Percentiles rank a stretch among this genome's conserved stretches.
These are phyloP conservation scores for Enteromius unitaeniatus DNA, from an alignment of 2,797 vertebrate genomes.

Conservation along the genomic window DNA sequence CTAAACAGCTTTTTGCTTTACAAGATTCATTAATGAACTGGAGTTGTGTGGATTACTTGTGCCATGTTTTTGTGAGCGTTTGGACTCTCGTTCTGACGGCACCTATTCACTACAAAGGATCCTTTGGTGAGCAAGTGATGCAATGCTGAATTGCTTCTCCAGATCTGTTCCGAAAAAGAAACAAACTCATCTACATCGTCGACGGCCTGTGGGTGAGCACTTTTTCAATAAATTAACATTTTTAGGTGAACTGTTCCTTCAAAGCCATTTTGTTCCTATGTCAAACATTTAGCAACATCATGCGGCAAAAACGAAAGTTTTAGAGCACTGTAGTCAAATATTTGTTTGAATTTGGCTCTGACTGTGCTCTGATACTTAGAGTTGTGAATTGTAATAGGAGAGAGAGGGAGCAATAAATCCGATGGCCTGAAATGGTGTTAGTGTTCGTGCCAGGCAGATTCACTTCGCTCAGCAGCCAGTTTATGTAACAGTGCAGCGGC, in stretches of 20 bases:
- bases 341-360: neutral
- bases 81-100: neutral
- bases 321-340: neutral
- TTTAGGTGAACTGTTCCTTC: neutral
- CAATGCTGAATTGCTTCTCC: neutral
- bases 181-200: neutral
- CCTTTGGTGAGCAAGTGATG: neutral
- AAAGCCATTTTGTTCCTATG: slow-evolving; percentile 14
- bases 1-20: neutral
- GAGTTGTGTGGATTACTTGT: neutral
- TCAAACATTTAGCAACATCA: slow-evolving; percentile 8
- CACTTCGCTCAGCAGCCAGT: slow-evolving; percentile 39
- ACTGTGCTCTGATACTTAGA: slow-evolving; percentile 26
- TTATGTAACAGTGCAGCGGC: slow-evolving; percentile 56
- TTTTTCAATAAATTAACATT: neutral
- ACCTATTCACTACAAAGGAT: neutral
- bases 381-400: neutral
- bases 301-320: neutral
- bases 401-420: slow-evolving; percentile 40
- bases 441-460: slow-evolving; percentile 36
- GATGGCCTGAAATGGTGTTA: slow-evolving; percentile 50
- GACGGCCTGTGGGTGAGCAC: neutral
- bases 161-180: neutral
- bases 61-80: neutral
- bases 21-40: neutral